A percentile compares a stretch with the other conserved stretches of the same genome.
phyloP scores from a whole-genome alignment of 2,888 invertebrate species.

The Carabus problematicus region DNA sequence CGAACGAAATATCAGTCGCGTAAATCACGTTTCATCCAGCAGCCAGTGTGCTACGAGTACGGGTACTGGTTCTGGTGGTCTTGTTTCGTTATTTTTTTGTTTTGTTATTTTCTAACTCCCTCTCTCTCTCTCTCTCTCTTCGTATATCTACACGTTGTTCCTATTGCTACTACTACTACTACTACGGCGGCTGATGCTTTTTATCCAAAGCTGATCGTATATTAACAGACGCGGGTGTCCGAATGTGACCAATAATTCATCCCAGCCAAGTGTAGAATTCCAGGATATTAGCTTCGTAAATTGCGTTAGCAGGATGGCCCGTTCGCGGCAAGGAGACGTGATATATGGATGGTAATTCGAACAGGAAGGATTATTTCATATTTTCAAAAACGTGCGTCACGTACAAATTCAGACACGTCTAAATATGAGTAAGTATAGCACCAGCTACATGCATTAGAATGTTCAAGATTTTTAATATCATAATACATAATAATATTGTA shows the following conservation, averaged over 20 bases:
- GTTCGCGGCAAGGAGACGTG: too few species aligned
- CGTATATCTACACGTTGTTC: background rate
- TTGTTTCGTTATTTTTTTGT: slow-evolving; percentile 6
- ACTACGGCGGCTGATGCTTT: background rate
- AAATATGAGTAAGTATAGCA: too few species aligned
- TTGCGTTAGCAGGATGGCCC: slow-evolving; percentile 8
- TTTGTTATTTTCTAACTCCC: slow-evolving; percentile 3
- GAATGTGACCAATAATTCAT: slow-evolving; percentile 34
- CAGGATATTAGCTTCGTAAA: slow-evolving; percentile 33
- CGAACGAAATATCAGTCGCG: slow-evolving; percentile 19
- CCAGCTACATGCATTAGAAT: too few species aligned
- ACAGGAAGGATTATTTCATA: too few species aligned
- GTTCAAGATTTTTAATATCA: too few species aligned
- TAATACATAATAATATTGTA: too few species aligned
- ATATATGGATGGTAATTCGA: too few species aligned
- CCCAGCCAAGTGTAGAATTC: slow-evolving; percentile 24
- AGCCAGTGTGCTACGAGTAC: background rate
- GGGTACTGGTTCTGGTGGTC: background rate
- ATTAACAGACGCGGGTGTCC: slow-evolving; percentile 19
- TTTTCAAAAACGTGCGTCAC: too few species aligned
- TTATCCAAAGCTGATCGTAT: slow-evolving; percentile 24
- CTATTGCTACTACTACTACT: background rate
- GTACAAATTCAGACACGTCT: too few species aligned
- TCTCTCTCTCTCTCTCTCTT: background rate
- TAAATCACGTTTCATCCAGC: slow-evolving; percentile 21